Evolutionary conservation across 2,888 invertebrate genomes (phyloP).

Genomic region (Periphyllus acericola): DNA sequence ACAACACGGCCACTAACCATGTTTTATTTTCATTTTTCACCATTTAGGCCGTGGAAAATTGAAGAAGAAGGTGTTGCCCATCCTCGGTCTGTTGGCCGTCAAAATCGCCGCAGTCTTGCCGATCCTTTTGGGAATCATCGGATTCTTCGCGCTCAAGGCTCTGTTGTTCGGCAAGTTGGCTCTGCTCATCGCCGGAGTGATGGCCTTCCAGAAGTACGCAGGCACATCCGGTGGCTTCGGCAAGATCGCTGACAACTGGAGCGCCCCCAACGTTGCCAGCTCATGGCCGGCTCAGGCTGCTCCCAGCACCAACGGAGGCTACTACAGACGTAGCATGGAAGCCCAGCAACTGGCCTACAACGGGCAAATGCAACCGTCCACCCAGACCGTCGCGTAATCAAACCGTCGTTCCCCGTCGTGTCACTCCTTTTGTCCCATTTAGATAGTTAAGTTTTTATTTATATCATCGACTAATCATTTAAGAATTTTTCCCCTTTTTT

Average conservation of each 20-base stretch:
- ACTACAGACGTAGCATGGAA: slow-evolving; percentile 68
- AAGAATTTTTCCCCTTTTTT: neutral
- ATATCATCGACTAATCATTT: neutral
- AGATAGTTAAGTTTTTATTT: neutral
- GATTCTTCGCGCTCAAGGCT: slow-evolving; percentile 80
- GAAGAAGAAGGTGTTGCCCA: slow-evolving; percentile 78
- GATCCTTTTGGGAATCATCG: slow-evolving; percentile 77
- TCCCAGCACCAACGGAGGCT: slow-evolving; percentile 68
- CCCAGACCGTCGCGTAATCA: slow-evolving; percentile 31
- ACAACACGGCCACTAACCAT: neutral
- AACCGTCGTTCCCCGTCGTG: neutral
- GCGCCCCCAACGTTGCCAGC: slow-evolving; percentile 65
- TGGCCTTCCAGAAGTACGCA: slow-evolving; percentile 77
- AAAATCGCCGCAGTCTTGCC: slow-evolving; percentile 79
- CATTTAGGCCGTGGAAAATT: slow-evolving; percentile 77
- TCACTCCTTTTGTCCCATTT: neutral
- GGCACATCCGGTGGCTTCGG: slow-evolving; percentile 67
- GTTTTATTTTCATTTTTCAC: neutral
- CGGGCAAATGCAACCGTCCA: slow-evolving; percentile 70
- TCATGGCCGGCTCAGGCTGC: slow-evolving; percentile 67
- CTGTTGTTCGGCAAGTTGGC: slow-evolving; percentile 82
- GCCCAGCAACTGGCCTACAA: slow-evolving; percentile 80
- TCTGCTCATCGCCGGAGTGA: slow-evolving; percentile 76
- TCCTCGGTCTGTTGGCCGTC: slow-evolving; percentile 77
- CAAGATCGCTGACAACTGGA: slow-evolving; percentile 64